Evolutionary conservation across 2,113 vertebrate genomes (phyloP), one percentile per base, ranked within the genome.

Genomic region (Salminus brasiliensis): DNA sequence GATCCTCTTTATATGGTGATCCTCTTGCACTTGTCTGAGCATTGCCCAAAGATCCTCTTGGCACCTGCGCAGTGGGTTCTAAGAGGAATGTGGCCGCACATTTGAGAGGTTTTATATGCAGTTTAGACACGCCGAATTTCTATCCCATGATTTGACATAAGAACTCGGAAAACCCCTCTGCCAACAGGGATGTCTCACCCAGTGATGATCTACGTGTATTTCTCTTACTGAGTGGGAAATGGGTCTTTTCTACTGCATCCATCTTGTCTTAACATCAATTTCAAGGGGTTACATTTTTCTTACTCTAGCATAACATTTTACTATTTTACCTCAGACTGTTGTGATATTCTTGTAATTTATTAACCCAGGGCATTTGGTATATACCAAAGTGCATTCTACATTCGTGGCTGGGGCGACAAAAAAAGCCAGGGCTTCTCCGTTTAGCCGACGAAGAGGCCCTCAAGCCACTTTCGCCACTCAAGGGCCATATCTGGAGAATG

Each of bases 341-440:
- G 89, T 88, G 81, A 87, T 81, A 83, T 94, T 95, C 85, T 94
- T 91, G 92, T 91, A 91, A 92, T 92, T 92, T 93, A 84, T 87
- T 59, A 96, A 93, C 92, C 94, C 93, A 96, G 96, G 96, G 95
- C 95, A 97, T 98, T 98, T 98, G 97, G 96, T 97, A 92, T 93
- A 91, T 96, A 97, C 97, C 97, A 98, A 98, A 98, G 97, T 98
- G 96, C 96, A 97, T 98, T 99, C 82, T 95, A 95, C 89, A 83
- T 92, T 85, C 92, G 93, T 95, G 94, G 93, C 94, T 92, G 83
- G 85, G 88, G 82, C 73, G 85, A n/a, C n/a, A 88, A 85, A 85
- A 82, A 90, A 84, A 85, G 82, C 93, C 93, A 92, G 94, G 83
- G 92, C 94, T 95, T 94, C 92, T 91, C 59, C 71, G 49, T 68